A percentile compares a stretch with the other conserved stretches of the same genome.
These are phyloP conservation scores for Tursiops truncatus DNA, from an alignment of 2,113 vertebrate species.

Conservation along the genomic window DNA sequence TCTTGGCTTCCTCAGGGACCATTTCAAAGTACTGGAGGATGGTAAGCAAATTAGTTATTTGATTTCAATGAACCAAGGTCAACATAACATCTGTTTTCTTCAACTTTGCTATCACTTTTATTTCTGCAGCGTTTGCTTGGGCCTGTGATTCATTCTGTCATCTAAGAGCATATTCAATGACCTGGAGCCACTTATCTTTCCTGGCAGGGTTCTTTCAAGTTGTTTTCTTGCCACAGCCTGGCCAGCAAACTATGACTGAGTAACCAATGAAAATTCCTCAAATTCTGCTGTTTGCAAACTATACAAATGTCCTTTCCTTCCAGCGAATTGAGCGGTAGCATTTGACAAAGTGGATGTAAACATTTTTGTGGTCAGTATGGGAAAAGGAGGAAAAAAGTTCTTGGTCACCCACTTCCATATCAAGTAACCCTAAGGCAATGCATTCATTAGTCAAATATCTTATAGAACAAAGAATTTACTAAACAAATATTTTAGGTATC, in stretches of 20 bases:
- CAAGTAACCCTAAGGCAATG: not conserved
- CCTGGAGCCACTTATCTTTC: not conserved
- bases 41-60: slow-evolving; percentile 61
- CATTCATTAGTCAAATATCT: not conserved
- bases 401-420: not conserved
- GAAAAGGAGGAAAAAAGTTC: not conserved
- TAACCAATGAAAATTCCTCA: not conserved
- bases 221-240: not conserved
- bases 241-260: not conserved
- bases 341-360: not conserved
- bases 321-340: not conserved
- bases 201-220: slow-evolving; percentile 35
- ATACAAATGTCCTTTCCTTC: not conserved
- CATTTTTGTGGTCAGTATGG: not conserved
- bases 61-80: slow-evolving; percentile 53
- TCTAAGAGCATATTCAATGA: not conserved
- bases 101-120: slow-evolving; percentile 51
- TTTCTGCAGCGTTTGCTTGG: not conserved
- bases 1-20: slow-evolving; percentile 46
- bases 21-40: slow-evolving; percentile 47
- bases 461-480: not conserved
- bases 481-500: not conserved
- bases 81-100: slow-evolving; percentile 61
- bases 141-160: slow-evolving; percentile 32
- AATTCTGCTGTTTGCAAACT: not conserved